Evolutionary conservation across 2,113 vertebrate species (phyloP).

Genomic region (Epinephelus lanceolatus): DNA sequence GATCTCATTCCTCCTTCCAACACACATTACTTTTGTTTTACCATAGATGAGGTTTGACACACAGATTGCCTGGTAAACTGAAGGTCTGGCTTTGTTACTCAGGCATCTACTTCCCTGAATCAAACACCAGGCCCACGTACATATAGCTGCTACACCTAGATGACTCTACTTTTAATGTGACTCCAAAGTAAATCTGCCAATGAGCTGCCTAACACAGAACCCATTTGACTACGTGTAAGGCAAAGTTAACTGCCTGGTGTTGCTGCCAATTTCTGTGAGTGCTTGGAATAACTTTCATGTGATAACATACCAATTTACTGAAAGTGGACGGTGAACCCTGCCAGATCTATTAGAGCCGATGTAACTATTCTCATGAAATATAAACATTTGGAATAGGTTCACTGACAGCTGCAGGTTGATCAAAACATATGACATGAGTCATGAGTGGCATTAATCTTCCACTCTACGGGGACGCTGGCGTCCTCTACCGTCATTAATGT

Average conservation of each 20-base stretch:
- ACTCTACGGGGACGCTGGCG: too few relatives aligned
- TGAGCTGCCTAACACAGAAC: neutral
- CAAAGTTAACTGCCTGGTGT: neutral
- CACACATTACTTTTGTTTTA: neutral
- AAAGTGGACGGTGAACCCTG: neutral
- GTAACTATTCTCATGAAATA: neutral
- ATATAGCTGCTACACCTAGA: neutral
- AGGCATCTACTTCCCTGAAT: neutral
- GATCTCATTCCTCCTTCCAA: slow-evolving; percentile 19
- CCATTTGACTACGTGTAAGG: neutral
- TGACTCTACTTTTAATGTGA: neutral
- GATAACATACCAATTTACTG: neutral
- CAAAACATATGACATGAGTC: neutral
- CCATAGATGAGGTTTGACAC: neutral
- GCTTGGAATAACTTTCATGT: neutral
- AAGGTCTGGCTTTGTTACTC: slow-evolving; percentile 7
- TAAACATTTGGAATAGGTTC: slow-evolving; percentile 9
- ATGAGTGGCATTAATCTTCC: neutral
- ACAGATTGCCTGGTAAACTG: neutral
- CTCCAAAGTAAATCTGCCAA: neutral
- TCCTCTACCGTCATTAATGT: too few relatives aligned
- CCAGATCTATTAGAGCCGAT: neutral
- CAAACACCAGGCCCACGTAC: neutral
- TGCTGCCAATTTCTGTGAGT: slow-evolving; percentile 15
- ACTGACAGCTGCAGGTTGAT: neutral